Evolutionary conservation across 2,888 invertebrate species (phyloP), one percentile per base, ranked within the genome.

Genomic region (Xestia ashworthii): DNA sequence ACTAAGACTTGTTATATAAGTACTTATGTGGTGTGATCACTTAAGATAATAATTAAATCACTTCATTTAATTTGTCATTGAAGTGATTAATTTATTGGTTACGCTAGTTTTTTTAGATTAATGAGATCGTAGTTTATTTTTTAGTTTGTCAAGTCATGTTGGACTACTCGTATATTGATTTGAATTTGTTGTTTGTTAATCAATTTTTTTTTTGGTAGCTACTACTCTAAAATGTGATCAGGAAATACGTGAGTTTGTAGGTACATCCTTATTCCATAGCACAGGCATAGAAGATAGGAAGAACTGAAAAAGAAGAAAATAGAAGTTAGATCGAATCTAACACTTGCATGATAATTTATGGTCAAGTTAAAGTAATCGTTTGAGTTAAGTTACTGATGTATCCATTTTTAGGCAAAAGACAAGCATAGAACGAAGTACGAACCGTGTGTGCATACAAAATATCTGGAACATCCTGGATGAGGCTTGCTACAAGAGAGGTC

Each of bases 1-100:
- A 32, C 55, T 58, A 64, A 38, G 71, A 50, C 48, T 38, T 55
- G 50, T 82, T 76, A n/a, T 14, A 16, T n/a, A 44, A n/a, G 44
- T 8, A 38, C 19, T 32, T 41, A 6, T 8, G 11, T 22, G 22
- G 44, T 65, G 44, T 76, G 53, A 66, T 55, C 53, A 60, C 19
- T 80, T 58, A 19, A 32, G 44, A 65, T 65, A 44, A 44, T 44
- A 50, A 64, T 55, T 6, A 48, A 62, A 48, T 76, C 32, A 80
- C 55, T 71, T 58, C 19, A 67, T 78, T 64, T 68, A 58, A 68
- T 58, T 77, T 71, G 71, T 77, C 83, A 81, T 68, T 82, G 50
- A 77, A 67, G 8, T 32, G 60, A 46, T 41, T 67, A 55, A 44
- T 76, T 76, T 55, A 41, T 67, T 55, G 41, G 55, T 62, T 19